Evolutionary conservation across 2,113 vertebrate species (phyloP), one percentile per base, ranked within the genome.

Genomic region (Oxyura jamaicensis): DNA sequence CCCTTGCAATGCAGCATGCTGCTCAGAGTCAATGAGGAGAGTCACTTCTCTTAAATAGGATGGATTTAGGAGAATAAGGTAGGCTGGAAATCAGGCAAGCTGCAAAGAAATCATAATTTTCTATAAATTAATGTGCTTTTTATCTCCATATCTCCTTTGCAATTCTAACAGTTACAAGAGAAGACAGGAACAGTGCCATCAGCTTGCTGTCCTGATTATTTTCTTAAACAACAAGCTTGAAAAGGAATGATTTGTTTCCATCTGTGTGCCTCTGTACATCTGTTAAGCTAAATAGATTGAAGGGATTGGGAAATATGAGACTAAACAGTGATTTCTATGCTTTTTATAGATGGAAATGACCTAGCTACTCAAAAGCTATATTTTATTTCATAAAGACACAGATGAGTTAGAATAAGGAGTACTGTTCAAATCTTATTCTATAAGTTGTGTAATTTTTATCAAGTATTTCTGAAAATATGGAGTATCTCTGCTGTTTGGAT

Each of bases 161-260:
- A 59, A 71, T 36, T 39, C 33, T 77, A 85, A 84, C 41, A 55
- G 7, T 71, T 71, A 56, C 20, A 46, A 72, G 25, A 92, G 35
- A 60, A 72, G 29, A 44, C 22, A 36, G 19, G 13, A 46, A 48
- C 6, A 78, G 35, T 17, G 29, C 41, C 60, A 74, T 29, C 56
- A 74, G 52, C 35, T 95, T 39, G 1, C 48, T 90, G 60, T 79
- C 39, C 79, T 90, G 68, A 80, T 93, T 94, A 67, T 93, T 91
- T 91, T 83, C 85, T 81, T 78, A 59, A 94, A 41, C 31, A 83
- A 33, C 39, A 88, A 71, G 79, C 76, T 81, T 83, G 80, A 56
- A 86, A 93, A 86, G 56, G 35, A 72, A 55, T 78, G 83, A 84
- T 88, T 86, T 93, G 35, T 83, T 96, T 94, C 60, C 52, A n/a